Base-by-base conservation (phyloP, 2,888 invertebrate genomes). In the Epiblema foenella region DNA sequence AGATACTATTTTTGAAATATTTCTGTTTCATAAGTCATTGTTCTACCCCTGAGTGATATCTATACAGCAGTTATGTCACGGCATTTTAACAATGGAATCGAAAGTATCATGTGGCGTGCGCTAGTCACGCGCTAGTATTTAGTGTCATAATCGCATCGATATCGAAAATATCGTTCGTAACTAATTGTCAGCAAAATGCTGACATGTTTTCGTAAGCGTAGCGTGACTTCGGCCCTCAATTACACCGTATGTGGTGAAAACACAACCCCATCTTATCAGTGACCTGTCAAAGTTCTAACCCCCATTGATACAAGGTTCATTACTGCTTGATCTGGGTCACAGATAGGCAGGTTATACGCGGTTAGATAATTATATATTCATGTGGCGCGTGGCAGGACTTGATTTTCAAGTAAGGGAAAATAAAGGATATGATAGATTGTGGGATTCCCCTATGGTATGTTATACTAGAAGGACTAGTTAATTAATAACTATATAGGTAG, bases 171-270 rank as follows among this genome's bases (percentile, higher is more conserved):
- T 63, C 72, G 65, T 68, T 73, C 63, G 70, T 60, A 69, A 62
- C 66, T 73, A 73, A 75, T 72, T 73, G 73, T 69, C 58, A 62
- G 75, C 78, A 81, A 81, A 84, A 83, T 77, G 79, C 77, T 81
- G 81, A 83, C 89, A 89, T 89, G 83, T 89, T 88, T 87, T 82
- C 69, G 81, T 88, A 89, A 88, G 85, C 83, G 85, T 84, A 79
- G 87, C 85, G 83, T 85, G 84, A 82, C 84, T 75, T 77, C 74
- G 77, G 78, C 78, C 78, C 82, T 79, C 90, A 88, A 91, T 91
- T 91, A 91, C 79, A 78, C 91, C 90, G 85, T 86, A 89, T 91
- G 91, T 80, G 80, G 77, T 77, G 76, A 79, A 81, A 78, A 60
- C 49, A 46, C 39, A 54, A 64, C 33, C 39, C 52, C 20, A 54